These are phyloP conservation scores for Catostomus latipinnis DNA, from an alignment of 2,797 vertebrate genomes.

Conservation along the genomic window DNA sequence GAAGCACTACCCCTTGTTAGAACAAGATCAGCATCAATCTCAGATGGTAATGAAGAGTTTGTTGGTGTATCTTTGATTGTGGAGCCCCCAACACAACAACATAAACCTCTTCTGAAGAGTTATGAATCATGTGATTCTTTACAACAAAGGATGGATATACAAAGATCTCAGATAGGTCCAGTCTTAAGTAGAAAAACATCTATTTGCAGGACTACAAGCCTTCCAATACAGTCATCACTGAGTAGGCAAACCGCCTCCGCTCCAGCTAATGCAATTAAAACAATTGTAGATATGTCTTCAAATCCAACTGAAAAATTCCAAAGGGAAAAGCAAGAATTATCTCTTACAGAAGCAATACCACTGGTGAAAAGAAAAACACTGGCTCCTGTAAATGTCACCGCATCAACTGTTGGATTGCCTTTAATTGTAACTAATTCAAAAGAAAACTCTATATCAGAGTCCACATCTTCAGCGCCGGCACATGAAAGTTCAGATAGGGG, in stretches of 20 bases:
- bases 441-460: background rate
- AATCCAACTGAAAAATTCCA: constrained; percentile 45
- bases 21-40: constrained; percentile 65
- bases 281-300: constrained; percentile 70
- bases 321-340: background rate
- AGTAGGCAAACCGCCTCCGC: constrained; percentile 48
- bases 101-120: constrained; percentile 59
- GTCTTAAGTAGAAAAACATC: constrained; percentile 5
- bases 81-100: constrained; percentile 48
- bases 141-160: too few relatives aligned
- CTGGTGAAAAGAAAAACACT: background rate
- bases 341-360: background rate
- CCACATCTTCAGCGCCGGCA: background rate
- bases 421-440: constrained; percentile 11
- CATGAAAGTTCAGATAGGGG: background rate
- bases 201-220: background rate
- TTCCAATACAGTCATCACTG: constrained; percentile 12
- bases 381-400: background rate
- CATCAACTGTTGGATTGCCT: constrained; percentile 14
- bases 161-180: background rate
- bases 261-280: constrained; percentile 68
- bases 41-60: constrained; percentile 59
- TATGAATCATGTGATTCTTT: too few relatives aligned
- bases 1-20: constrained; percentile 68
- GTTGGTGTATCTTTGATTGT: constrained; percentile 71